Conservation (phyloP, 1,140 invertebrate species). For the Campoletis sonorensis region DNA sequence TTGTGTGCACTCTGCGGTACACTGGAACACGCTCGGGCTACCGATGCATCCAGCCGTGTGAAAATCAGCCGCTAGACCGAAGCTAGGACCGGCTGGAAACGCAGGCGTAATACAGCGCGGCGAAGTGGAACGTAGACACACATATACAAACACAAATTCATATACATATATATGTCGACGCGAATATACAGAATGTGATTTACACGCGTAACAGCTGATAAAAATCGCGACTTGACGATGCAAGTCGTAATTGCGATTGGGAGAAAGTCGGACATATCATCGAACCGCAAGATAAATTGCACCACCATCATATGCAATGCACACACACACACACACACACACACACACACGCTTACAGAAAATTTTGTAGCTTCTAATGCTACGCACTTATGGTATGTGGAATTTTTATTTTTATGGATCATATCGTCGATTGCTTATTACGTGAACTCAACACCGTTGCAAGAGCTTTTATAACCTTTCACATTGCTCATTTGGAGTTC, state of each 20-base stretch:
- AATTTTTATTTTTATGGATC: slow-evolving; percentile 3
- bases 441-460: background rate
- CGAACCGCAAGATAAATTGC: slow-evolving; percentile 45
- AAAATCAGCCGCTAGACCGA: slow-evolving; percentile 27
- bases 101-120: slow-evolving; percentile 41
- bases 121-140: slow-evolving; percentile 38
- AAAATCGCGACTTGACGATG: slow-evolving; percentile 47
- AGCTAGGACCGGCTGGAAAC: slow-evolving; percentile 3
- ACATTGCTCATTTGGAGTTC: too few relatives aligned
- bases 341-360: too few relatives aligned
- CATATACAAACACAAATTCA: background rate
- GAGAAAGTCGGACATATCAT: slow-evolving; percentile 47
- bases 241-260: slow-evolving; percentile 44
- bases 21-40: slow-evolving; percentile 11
- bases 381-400: background rate
- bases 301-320: background rate
- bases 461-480: background rate
- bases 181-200: background rate
- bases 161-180: background rate
- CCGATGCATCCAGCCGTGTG: slow-evolving; percentile 40
- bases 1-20: background rate
- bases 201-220: slow-evolving; percentile 29
- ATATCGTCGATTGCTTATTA: slow-evolving; percentile 1
- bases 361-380: slow-evolving; percentile 12
- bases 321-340: background rate